Evolutionary conservation across 2,113 vertebrate species (phyloP).

Genomic region (Gadus chalcogrammus): DNA sequence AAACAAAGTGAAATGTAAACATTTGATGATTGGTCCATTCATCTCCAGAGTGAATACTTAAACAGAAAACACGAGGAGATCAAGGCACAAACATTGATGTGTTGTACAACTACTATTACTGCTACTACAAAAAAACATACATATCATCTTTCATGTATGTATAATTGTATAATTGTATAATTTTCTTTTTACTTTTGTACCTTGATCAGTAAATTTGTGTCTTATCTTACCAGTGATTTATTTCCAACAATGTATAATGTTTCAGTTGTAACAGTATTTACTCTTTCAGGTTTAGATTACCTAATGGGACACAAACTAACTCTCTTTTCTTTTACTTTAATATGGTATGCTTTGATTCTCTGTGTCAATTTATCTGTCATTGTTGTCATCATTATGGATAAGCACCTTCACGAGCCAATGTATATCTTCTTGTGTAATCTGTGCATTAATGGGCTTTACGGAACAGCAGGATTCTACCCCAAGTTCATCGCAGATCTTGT

Average conservation of each 20-base stretch:
- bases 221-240: background rate
- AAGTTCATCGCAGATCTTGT: constrained; percentile 46
- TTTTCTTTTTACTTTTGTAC: background rate
- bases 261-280: constrained; percentile 14
- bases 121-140: no score
- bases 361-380: constrained; percentile 33
- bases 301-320: background rate
- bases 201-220: background rate
- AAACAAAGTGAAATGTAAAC: no score
- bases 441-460: constrained; percentile 45
- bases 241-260: constrained; percentile 31
- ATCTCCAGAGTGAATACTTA: background rate
- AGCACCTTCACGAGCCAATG: constrained; percentile 53
- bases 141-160: no score
- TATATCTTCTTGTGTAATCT: constrained; percentile 52
- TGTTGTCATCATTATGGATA: constrained; percentile 30
- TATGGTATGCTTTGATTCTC: constrained; percentile 30
- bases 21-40: no score
- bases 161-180: background rate
- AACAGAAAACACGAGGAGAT: background rate
- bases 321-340: constrained; percentile 13
- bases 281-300: constrained; percentile 33
- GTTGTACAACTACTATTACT: no score
- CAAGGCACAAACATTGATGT: no score
- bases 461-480: constrained; percentile 47